Evolutionary conservation across 2,113 vertebrate genomes (phyloP).

Genomic region (Abramis brama): DNA sequence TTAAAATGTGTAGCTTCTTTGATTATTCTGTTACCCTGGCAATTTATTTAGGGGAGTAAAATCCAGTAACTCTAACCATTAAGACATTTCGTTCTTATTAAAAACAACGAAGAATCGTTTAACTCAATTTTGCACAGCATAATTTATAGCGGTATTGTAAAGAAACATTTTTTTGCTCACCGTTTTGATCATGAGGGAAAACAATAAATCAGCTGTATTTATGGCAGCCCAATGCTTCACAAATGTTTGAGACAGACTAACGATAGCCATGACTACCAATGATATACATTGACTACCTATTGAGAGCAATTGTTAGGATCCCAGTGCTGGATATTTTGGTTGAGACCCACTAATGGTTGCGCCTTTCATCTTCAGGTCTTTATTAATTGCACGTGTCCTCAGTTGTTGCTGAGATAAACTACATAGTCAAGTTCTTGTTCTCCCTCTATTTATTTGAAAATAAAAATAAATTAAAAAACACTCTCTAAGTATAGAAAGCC

Average conservation of each 20-base stretch:
- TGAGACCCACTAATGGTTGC: conserved; percentile 11
- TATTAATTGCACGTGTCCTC: conserved; percentile 60
- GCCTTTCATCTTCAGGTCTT: conserved; percentile 49
- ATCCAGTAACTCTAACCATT: not conserved
- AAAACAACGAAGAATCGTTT: not conserved
- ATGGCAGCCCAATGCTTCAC: conserved; percentile 7
- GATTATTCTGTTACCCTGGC: not conserved
- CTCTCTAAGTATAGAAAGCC: not conserved
- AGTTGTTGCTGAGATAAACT: conserved; percentile 49
- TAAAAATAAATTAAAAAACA: too few species aligned
- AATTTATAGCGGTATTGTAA: not conserved
- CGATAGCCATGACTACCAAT: conserved; percentile 31
- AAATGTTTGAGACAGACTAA: conserved; percentile 35
- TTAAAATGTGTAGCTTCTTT: not conserved
- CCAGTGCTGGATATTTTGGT: conserved; percentile 3
- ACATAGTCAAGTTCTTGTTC: conserved; percentile 3
- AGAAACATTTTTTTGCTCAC: conserved; percentile 21
- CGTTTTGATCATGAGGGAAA: conserved; percentile 25
- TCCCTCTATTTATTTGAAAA: not conserved
- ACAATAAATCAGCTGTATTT: conserved; percentile 10
- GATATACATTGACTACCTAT: not conserved
- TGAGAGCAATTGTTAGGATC: conserved; percentile 8
- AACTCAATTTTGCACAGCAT: not conserved
- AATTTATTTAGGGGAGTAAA: not conserved
- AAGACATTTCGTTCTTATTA: not conserved